Conservation (phyloP, 1,140 invertebrate species). For the Heliconius himera region DNA sequence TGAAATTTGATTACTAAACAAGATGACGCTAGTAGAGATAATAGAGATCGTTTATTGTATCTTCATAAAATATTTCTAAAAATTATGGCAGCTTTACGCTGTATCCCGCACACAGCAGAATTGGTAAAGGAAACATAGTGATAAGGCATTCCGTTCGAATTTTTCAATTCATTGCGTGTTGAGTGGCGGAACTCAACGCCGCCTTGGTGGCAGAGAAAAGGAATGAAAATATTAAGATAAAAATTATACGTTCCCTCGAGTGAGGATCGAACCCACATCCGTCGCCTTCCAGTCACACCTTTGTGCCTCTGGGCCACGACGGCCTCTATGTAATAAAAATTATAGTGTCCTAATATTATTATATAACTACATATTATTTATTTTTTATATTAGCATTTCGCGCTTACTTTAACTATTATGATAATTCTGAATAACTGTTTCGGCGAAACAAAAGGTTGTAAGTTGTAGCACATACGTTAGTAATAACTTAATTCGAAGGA, state of each 20-base stretch:
- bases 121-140: too few species aligned
- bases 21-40: background rate
- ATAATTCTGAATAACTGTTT: constrained; percentile 3
- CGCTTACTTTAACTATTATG: background rate
- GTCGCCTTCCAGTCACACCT: too few species aligned
- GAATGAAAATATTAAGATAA: too few species aligned
- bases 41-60: background rate
- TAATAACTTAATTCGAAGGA: constrained; percentile 26
- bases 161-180: too few species aligned
- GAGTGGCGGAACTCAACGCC: too few species aligned
- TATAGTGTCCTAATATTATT: background rate
- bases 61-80: background rate
- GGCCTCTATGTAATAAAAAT: background rate
- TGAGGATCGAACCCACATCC: too few species aligned
- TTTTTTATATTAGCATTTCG: background rate
- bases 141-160: too few species aligned
- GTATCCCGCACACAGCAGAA: too few species aligned
- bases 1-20: constrained; percentile 1
- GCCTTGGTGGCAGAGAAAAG: too few species aligned
- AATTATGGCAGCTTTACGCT: too few species aligned
- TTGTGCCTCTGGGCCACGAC: too few species aligned
- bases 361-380: background rate
- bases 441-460: constrained; percentile 6
- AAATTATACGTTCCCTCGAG: too few species aligned
- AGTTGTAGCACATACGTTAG: constrained; percentile 15